Evolutionary conservation across 2,113 vertebrate genomes (phyloP).

Genomic region (Hyla sarda): DNA sequence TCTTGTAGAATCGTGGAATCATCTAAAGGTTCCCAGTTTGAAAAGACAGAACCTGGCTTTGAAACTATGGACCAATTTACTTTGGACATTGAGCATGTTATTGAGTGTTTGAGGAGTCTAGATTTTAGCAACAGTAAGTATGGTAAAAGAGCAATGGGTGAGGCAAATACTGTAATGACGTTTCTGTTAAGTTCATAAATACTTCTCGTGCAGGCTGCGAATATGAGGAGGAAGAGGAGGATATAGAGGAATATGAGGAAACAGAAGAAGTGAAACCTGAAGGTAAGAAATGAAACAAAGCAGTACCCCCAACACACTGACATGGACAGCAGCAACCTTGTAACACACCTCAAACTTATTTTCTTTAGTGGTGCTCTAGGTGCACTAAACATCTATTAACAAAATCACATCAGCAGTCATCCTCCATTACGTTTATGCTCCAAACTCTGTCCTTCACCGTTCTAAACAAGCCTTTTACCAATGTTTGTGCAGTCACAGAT

Average conservation of each 20-base stretch:
- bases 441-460: no score
- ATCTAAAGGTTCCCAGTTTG: constrained; percentile 82
- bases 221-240: constrained; percentile 64
- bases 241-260: constrained; percentile 65
- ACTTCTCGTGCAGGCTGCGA: neutral
- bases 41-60: constrained; percentile 88
- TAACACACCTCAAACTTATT: no score
- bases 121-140: constrained; percentile 79
- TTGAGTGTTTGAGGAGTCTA: constrained; percentile 76
- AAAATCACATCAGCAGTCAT: no score
- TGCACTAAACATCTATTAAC: no score
- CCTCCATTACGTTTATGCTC: no score
- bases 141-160: neutral
- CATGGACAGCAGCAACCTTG: no score
- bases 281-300: constrained; percentile 65
- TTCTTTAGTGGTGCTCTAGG: no score
- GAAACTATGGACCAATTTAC: constrained; percentile 95
- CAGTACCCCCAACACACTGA: no score
- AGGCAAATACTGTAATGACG: neutral
- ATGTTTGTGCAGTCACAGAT: no score
- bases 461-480: no score
- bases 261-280: constrained; percentile 63
- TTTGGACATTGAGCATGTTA: constrained; percentile 80
- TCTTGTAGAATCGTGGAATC: constrained; percentile 85
- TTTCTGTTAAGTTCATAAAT: neutral